phyloP scores from a whole-genome alignment of 1,140 invertebrate species.

The Harpegnathos saltator region DNA sequence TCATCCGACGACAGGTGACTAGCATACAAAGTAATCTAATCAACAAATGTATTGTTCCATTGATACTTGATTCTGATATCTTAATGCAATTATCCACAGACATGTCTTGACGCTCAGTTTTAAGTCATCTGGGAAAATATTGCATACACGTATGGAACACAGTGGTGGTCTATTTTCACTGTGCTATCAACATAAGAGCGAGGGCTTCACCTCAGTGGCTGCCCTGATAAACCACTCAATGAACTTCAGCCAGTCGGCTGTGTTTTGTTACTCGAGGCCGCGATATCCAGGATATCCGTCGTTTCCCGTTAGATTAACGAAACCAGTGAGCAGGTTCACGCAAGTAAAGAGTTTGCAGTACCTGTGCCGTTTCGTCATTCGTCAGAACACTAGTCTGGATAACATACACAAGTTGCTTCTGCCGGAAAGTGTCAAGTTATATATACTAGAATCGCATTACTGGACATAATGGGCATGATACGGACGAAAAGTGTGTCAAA shows the following conservation, averaged over 20 bases:
- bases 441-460: conserved; percentile 88
- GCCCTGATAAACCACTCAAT: conserved; percentile 91
- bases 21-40: background rate
- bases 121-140: conserved; percentile 90
- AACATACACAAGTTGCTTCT: conserved; percentile 91
- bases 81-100: conserved; percentile 74
- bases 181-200: conserved; percentile 88
- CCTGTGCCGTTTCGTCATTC: conserved; percentile 92
- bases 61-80: too few species aligned
- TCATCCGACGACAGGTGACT: conserved; percentile 89
- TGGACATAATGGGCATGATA: conserved; percentile 58
- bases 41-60: background rate
- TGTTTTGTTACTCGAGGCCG: conserved; percentile 91
- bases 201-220: conserved; percentile 89
- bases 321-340: conserved; percentile 91
- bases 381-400: conserved; percentile 90
- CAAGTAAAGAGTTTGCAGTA: conserved; percentile 91
- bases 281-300: conserved; percentile 89
- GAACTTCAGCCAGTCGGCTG: conserved; percentile 89
- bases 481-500: conserved; percentile 1
- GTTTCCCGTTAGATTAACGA: conserved; percentile 91
- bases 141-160: conserved; percentile 91
- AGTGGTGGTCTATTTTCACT: conserved; percentile 89
- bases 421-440: conserved; percentile 89
- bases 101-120: conserved; percentile 91